A percentile compares a stretch with the other conserved stretches of the same genome.
phyloP scores from a whole-genome alignment of 2,113 vertebrate species.

The Perca fluviatilis region DNA sequence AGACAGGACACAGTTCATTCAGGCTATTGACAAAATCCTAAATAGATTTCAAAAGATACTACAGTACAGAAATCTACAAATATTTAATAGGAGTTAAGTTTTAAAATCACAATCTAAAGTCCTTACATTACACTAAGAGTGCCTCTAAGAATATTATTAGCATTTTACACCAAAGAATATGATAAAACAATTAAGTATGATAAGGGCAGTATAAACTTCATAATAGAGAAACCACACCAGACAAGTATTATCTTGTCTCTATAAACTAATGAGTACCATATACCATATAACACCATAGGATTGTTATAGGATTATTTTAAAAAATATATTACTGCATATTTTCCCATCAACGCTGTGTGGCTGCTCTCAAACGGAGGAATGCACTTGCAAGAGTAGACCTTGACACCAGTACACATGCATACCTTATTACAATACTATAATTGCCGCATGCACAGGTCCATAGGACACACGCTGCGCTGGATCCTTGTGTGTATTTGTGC shows the following conservation, averaged over 20 bases:
- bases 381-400: conserved; percentile 33
- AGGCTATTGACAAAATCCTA: conserved; percentile 2
- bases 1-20: conserved; percentile 20
- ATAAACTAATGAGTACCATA: conserved; percentile 25
- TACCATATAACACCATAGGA: neutral
- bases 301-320: neutral
- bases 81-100: neutral
- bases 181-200: neutral
- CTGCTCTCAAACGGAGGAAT: conserved; percentile 18
- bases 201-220: neutral
- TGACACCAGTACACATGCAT: conserved; percentile 58
- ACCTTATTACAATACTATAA: conserved; percentile 71
- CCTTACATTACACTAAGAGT: neutral
- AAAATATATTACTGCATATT: conserved; percentile 12
- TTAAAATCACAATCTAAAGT: neutral
- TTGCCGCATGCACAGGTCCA: conserved; percentile 66
- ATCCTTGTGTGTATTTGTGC: conserved; percentile 26
- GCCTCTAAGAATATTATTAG: neutral
- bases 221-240: neutral
- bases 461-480: conserved; percentile 56
- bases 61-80: conserved; percentile 9
- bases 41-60: conserved; percentile 12
- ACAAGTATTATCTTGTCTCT: neutral
- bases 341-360: neutral
- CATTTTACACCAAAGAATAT: neutral